Base-by-base conservation (phyloP, 2,113 vertebrate species). In the Alectura lathami region DNA sequence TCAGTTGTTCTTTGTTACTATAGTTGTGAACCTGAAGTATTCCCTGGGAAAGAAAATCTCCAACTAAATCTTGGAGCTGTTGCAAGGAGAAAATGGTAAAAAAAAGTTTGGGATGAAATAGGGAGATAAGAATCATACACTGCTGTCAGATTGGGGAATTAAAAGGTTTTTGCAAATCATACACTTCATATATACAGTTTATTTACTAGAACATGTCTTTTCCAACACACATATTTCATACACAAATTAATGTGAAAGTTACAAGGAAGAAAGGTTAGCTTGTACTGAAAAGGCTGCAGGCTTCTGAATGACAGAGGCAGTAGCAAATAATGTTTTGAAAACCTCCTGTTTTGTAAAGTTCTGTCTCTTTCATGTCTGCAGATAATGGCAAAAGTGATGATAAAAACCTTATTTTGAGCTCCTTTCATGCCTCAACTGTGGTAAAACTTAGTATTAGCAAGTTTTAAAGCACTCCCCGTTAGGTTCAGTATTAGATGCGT, bases 121-220 rank as follows among this genome's bases (percentile, higher is more conserved):
- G 22, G 48, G 32, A 83, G 47, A 54, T 36, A 30, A 70, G 56
- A 74, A 40, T 56, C 22, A 38, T 24, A 36, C 2, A 17, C 26
- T 56, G 48, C 56, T 54, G 48, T 84, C 62, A 91, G 38, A 72
- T 2, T 36, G 57, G 62, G 48, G 63, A 94, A 75, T 82, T 16
- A 60, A 91, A 75, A 84, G 17, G 12, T 68, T 68, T 69, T 96
- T 93, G 79, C 24, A 68, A 69, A 56, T 60, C 29, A 30, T 21
- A 21, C 6, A 21, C 18, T 64, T 64, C 40, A 23, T 36, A 42
- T 10, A 13, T 29, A 47, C 14, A 72, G 34, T 78, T 84, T 84
- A 82, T 91, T 89, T 53, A 67, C 54, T 42, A 88, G 73, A 70
- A 47, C 9, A 4, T 51, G 23, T 43, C 64, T 15, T 91, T 94